Evolutionary conservation across 1,140 invertebrate genomes (phyloP).

Genomic region (Zaprionus tsacasi): DNA sequence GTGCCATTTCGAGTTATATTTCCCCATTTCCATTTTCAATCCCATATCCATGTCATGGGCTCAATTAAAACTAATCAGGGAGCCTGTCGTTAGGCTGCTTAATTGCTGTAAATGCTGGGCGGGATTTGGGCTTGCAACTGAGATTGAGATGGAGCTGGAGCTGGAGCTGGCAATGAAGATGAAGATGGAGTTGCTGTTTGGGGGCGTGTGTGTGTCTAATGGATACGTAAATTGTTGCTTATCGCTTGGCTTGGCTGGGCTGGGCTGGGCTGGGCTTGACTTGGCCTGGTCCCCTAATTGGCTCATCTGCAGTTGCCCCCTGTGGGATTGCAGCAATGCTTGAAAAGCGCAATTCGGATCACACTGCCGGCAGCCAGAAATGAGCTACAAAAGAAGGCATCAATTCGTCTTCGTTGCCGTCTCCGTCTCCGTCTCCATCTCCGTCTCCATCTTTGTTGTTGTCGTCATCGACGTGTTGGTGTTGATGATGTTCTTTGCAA

Average conservation of each 20-base stretch:
- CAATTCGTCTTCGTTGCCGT: neutral
- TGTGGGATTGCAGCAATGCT: neutral
- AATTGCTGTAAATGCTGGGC: constrained; percentile 48
- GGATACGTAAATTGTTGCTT: constrained; percentile 35
- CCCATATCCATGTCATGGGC: constrained; percentile 28
- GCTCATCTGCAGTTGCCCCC: neutral
- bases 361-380: constrained; percentile 5
- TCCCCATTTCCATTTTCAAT: constrained; percentile 11
- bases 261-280: too few relatives aligned
- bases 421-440: neutral
- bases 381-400: neutral
- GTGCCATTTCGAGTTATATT: neutral
- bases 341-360: constrained; percentile 4
- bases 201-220: constrained; percentile 12
- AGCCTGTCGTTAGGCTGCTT: constrained; percentile 29
- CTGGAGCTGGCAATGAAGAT: constrained; percentile 8
- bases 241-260: constrained; percentile 3
- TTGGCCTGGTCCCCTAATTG: constrained; percentile 32
- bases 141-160: constrained; percentile 7
- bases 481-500: constrained; percentile 36
- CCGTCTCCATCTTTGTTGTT: neutral
- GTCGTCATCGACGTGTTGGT: neutral
- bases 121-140: constrained; percentile 6
- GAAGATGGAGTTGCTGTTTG: neutral
- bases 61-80: constrained; percentile 58